Evolutionary conservation across 1,140 invertebrate species (phyloP).

Genomic region (Penaeus japonicus): DNA sequence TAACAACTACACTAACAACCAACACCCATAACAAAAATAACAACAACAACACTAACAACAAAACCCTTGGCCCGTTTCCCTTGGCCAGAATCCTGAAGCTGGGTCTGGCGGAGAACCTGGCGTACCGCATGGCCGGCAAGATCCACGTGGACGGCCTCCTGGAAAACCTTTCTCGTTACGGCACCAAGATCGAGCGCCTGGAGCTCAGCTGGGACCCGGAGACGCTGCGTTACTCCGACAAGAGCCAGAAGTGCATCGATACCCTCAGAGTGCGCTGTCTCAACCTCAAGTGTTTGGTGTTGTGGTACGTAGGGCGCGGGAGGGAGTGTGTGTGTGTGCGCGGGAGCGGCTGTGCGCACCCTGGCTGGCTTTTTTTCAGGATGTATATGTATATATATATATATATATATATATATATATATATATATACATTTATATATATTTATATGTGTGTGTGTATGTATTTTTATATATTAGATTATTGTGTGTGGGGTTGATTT

Average conservation of each 20-base stretch:
- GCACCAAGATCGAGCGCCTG: conserved; percentile 84
- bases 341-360: too few relatives aligned
- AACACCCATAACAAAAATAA: too few relatives aligned
- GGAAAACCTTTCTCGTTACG: conserved; percentile 95
- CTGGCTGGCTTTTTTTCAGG: too few relatives aligned
- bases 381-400: too few relatives aligned
- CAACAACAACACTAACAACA: too few relatives aligned
- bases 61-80: not conserved
- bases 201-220: conserved; percentile 98
- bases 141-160: conserved; percentile 97
- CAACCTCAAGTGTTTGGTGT: conserved; percentile 81
- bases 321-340: too few relatives aligned
- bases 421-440: too few relatives aligned
- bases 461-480: not conserved
- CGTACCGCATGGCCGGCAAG: conserved; percentile 68
- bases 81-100: conserved; percentile 89
- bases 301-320: conserved; percentile 72
- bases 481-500: not conserved
- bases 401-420: too few relatives aligned
- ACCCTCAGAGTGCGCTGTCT: conserved; percentile 87
- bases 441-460: not conserved
- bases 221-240: conserved; percentile 97
- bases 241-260: conserved; percentile 96
- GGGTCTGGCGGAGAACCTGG: conserved; percentile 78
- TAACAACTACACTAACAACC: too few relatives aligned